Evolutionary conservation across 2,113 vertebrate genomes (phyloP), one percentile per base, ranked within the genome.

Genomic region (Cynocephalus volans): DNA sequence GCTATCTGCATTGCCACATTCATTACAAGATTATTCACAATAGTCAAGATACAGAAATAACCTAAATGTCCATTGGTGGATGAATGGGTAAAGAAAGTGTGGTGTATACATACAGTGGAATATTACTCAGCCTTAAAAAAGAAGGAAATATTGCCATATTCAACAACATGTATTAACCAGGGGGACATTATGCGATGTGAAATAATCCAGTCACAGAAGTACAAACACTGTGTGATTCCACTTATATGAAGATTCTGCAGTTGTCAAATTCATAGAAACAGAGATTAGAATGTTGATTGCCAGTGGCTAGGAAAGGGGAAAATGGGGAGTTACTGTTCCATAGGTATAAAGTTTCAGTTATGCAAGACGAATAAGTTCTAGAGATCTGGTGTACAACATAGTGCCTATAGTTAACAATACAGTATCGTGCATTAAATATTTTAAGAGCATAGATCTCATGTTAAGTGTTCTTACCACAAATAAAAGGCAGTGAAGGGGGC

Each of bases 371-470:
- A 21, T 31, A 33, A 48, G 23, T 28, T n/a, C 45, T 75, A 31
- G 33, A n/a, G 6, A 64, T 17, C 36, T 28, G n/a, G 5, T 45
- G 28, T 7, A 24, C 8, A 5, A 4, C 52, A 17, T 28, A 2
- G 2, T n/a, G 9, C 52, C 18, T 26, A 14, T 7, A 6, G 31
- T 67, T 0, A 33, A 21, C 23, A 33, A 5, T 28, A 3, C 13
- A 33, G 8, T 17, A 31, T 8, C 19, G 15, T 14, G 1, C 48
- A 48, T 13, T 67, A 36, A 24, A 54, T 11, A 24, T 24, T 75
- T 75, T 75, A 50, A 67, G 67, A 92, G 72, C 50, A 36, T 18
- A 65, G 18, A 17, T 13, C 24, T 36, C 12, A 0, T 33, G 14
- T 24, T 54, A 52, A 62, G 10, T 4, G 5, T 41, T 86, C 21